phyloP scores from a whole-genome alignment of 2,888 invertebrate species.

The Chromoteleia sp. region DNA sequence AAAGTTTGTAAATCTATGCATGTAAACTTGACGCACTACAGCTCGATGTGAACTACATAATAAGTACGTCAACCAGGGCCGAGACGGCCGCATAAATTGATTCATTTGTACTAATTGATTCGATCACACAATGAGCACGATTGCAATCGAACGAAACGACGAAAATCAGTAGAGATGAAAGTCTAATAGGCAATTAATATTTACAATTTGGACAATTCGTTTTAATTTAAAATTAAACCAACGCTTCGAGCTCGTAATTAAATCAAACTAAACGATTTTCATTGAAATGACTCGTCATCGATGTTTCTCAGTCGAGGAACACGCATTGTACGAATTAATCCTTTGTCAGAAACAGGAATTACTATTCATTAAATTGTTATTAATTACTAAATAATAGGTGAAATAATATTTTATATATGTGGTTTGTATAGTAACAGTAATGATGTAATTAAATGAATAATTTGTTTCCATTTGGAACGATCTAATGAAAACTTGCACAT shows the following conservation, averaged over 20 bases:
- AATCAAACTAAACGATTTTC: too few relatives aligned
- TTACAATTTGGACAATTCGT: constrained; percentile 1
- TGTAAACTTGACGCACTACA: constrained; percentile 9
- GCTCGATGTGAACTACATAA: constrained; percentile 35
- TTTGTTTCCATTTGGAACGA: too few relatives aligned
- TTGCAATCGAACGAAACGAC: constrained; percentile 16
- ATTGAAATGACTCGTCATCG: constrained; percentile 1
- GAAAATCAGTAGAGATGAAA: constrained; percentile 12
- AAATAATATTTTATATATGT: constrained; percentile 12
- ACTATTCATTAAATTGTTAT: constrained; percentile 3
- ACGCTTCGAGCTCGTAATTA: not conserved
- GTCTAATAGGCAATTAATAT: constrained; percentile 12
- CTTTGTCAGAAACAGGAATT: constrained; percentile 7
- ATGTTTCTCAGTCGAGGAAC: not conserved
- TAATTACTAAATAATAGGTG: too few relatives aligned
- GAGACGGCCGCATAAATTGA: constrained; percentile 15
- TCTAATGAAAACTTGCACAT: not conserved
- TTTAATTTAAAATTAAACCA: not conserved
- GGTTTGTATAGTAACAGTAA: constrained; percentile 9
- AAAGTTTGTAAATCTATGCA: constrained; percentile 13
- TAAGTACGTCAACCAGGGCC: constrained; percentile 10
- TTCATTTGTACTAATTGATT: constrained; percentile 39
- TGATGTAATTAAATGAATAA: not conserved
- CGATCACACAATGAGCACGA: constrained; percentile 7
- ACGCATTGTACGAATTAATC: constrained; percentile 12